These are phyloP conservation scores for Globodera rostochiensis DNA, from an alignment of 1,140 invertebrate genomes.

Conservation along the genomic window DNA sequence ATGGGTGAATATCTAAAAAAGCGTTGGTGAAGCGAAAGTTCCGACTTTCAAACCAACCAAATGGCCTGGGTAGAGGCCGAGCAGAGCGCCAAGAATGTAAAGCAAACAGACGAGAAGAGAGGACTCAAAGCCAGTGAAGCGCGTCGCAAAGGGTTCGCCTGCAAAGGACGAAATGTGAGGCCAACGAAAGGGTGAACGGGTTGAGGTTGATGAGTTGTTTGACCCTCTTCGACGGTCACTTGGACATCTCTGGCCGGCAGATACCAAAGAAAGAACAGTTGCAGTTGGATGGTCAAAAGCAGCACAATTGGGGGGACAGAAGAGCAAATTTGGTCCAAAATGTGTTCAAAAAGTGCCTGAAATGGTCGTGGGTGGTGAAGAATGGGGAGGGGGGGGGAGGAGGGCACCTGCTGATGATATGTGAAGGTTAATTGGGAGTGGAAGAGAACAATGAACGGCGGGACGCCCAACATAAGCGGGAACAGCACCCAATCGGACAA, in stretches of 20 bases:
- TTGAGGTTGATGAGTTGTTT: too few relatives aligned
- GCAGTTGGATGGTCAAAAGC: conserved; percentile 34
- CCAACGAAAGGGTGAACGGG: not conserved
- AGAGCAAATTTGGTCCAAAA: conserved; percentile 15
- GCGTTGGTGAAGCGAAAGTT: too few relatives aligned
- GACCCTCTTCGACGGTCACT: conserved; percentile 28
- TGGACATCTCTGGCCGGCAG: conserved; percentile 39
- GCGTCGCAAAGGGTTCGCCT: not conserved
- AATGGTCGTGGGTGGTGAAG: not conserved
- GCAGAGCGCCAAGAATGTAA: conserved; percentile 29
- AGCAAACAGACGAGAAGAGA: conserved; percentile 35
- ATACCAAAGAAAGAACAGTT: conserved; percentile 44
- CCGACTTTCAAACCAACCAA: not conserved
- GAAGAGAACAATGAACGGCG: conserved; percentile 8
- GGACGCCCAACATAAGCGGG: conserved; percentile 13
- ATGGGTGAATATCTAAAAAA: conserved; percentile 31
- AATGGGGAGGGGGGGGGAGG: conserved; percentile 19
- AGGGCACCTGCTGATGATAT: not conserved
- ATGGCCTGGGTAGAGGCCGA: conserved; percentile 30
- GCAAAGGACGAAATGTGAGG: not conserved
- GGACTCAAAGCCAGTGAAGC: conserved; percentile 33
- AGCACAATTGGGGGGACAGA: conserved; percentile 36
- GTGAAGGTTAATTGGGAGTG: conserved; percentile 5
- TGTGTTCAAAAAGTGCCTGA: not conserved
- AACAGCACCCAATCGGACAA: conserved; percentile 10